Percentiles rank a stretch among this genome's conserved stretches.
Conservation (phyloP, 2,797 vertebrate species). For the Microchirus variegatus region DNA sequence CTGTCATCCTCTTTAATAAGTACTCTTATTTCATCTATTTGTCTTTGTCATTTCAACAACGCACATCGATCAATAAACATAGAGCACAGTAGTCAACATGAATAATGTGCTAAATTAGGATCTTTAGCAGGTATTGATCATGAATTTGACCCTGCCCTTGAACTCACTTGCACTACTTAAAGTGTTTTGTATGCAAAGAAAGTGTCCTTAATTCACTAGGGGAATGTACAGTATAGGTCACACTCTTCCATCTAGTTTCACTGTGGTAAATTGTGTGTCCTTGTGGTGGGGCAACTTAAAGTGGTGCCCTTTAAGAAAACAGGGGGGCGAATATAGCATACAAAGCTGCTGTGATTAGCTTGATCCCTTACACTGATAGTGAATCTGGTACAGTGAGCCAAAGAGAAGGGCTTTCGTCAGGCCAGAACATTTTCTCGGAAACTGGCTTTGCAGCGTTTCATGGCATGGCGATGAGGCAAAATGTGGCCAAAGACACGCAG, state of each 20-base stretch:
- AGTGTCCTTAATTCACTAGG: constrained; percentile 36
- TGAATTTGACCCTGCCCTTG: constrained; percentile 68
- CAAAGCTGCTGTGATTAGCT: constrained; percentile 54
- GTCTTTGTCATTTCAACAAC: constrained; percentile 64
- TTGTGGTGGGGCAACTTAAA: constrained; percentile 45
- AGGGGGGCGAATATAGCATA: constrained; percentile 48
- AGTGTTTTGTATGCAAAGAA: constrained; percentile 53
- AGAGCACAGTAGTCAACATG: constrained; percentile 71
- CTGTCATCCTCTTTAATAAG: constrained; percentile 40
- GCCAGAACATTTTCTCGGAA: constrained; percentile 60
- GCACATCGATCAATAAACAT: constrained; percentile 69
- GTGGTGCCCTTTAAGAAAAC: constrained; percentile 54
- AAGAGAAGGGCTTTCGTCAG: constrained; percentile 52
- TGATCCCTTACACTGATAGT: constrained; percentile 46
- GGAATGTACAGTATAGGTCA: constrained; percentile 44
- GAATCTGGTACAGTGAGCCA: constrained; percentile 42
- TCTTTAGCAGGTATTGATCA: constrained; percentile 74
- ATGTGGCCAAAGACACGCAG: constrained; percentile 55
- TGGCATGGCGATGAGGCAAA: constrained; percentile 52
- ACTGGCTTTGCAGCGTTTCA: constrained; percentile 58
- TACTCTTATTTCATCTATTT: constrained; percentile 43
- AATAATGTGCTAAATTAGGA: constrained; percentile 75
- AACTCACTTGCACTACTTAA: constrained; percentile 46
- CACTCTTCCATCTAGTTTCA: constrained; percentile 35
- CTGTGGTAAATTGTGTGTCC: constrained; percentile 33